Conservation (phyloP, 1,140 invertebrate genomes). For the Drosophila subpulchrella region DNA sequence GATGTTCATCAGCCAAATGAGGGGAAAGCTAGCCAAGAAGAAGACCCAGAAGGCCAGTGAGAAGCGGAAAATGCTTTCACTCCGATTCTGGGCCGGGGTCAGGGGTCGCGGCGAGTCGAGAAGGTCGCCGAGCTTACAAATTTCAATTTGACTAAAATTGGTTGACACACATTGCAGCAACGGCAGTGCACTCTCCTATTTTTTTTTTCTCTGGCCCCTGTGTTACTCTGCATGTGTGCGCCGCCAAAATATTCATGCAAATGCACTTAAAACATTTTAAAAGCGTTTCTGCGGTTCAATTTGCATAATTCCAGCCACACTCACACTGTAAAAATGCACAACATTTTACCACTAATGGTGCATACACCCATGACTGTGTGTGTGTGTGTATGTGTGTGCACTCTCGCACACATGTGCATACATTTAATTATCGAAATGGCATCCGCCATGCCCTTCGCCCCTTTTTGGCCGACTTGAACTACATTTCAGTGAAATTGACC, state of each 20-base stretch:
- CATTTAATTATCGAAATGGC: slow-evolving; percentile 82
- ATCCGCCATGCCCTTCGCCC: slow-evolving; percentile 28
- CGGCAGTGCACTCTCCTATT: slow-evolving; percentile 39
- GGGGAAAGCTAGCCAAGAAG: slow-evolving; percentile 26
- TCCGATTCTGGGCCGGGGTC: slow-evolving; percentile 27
- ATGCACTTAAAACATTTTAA: slow-evolving; percentile 83
- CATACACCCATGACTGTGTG: slow-evolving; percentile 24
- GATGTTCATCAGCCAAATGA: slow-evolving; percentile 69
- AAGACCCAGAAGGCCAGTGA: slow-evolving; percentile 14
- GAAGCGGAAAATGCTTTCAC: slow-evolving; percentile 36
- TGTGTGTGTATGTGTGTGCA: slow-evolving; percentile 6
- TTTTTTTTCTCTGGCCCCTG: slow-evolving; percentile 11
- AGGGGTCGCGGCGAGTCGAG: slow-evolving; percentile 23
- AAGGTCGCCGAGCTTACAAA: slow-evolving; percentile 68
- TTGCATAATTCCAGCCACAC: slow-evolving; percentile 77
- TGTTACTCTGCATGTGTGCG: slow-evolving; percentile 25
- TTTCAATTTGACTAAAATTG: slow-evolving; percentile 81
- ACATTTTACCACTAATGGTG: slow-evolving; percentile 81
- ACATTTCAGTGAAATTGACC: slow-evolving; percentile 68
- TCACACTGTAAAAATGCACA: slow-evolving; percentile 80
- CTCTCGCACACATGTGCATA: slow-evolving; percentile 49
- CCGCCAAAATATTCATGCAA: slow-evolving; percentile 78
- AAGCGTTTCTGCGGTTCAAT: slow-evolving; percentile 82
- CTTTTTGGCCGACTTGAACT: slow-evolving; percentile 48
- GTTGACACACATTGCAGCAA: slow-evolving; percentile 75